Conservation (phyloP, 2,888 invertebrate species). For the Amiota communis region DNA sequence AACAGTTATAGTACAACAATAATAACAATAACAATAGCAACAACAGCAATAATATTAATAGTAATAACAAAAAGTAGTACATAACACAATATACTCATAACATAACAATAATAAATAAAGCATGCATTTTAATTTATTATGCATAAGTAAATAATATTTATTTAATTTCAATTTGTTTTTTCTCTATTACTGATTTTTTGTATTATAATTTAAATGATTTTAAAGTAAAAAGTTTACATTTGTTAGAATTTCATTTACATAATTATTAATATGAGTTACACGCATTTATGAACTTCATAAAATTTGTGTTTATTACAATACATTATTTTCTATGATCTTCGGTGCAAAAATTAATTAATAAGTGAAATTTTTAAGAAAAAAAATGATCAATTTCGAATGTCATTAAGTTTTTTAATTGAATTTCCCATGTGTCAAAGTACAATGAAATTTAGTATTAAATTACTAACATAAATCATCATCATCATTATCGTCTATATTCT, state of each 20-base stretch:
- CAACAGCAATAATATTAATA: not conserved
- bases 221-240: not conserved
- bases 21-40: slow-evolving; percentile 5
- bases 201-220: not conserved
- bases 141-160: slow-evolving; percentile 2
- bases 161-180: not conserved
- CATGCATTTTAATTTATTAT: slow-evolving; percentile 10
- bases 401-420: too few relatives aligned
- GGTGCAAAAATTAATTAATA: too few relatives aligned
- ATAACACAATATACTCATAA: too few relatives aligned
- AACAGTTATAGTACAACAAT: slow-evolving; percentile 8
- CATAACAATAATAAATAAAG: not conserved
- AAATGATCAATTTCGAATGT: too few relatives aligned
- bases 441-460: too few relatives aligned
- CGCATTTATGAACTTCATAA: not conserved
- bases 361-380: too few relatives aligned
- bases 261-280: not conserved
- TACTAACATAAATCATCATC: too few relatives aligned
- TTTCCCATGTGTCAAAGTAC: too few relatives aligned
- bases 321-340: too few relatives aligned
- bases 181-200: not conserved
- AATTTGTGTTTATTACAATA: too few relatives aligned
- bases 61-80: not conserved
- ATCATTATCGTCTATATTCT: too few relatives aligned
- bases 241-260: slow-evolving; percentile 42